Evolutionary conservation across 2,888 invertebrate species (phyloP).

Genomic region (Omphaloscelis lunosa): DNA sequence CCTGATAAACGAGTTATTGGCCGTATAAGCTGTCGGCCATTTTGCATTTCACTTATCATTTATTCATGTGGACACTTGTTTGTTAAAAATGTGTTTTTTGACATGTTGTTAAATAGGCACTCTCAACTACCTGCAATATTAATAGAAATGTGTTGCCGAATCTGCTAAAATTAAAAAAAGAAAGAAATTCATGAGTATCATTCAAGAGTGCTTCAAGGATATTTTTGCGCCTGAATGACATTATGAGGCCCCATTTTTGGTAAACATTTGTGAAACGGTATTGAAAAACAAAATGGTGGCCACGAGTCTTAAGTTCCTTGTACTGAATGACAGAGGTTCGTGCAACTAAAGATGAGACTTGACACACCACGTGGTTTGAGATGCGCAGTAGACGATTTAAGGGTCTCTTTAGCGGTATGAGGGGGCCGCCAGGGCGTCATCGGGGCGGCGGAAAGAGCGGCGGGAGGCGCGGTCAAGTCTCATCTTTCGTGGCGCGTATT

Average conservation of each 20-base stretch:
- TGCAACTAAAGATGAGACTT: too few relatives aligned
- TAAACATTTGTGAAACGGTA: neutral
- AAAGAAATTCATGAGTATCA: neutral
- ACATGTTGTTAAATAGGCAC: neutral
- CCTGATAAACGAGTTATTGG: conserved; percentile 29
- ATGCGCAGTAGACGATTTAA: too few relatives aligned
- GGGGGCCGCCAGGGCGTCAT: too few relatives aligned
- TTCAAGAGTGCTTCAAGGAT: neutral
- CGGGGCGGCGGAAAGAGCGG: too few relatives aligned
- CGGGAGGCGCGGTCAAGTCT: too few relatives aligned
- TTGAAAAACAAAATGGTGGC: too few relatives aligned
- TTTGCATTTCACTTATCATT: conserved; percentile 4
- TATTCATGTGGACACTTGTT: neutral
- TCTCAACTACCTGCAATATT: neutral
- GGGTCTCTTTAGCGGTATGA: too few relatives aligned
- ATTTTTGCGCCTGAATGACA: neutral
- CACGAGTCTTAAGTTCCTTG: too few relatives aligned
- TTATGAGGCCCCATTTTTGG: neutral
- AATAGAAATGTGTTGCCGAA: neutral
- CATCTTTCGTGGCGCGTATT: too few relatives aligned
- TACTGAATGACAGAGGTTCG: too few relatives aligned
- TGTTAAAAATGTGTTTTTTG: neutral
- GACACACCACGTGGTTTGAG: too few relatives aligned
- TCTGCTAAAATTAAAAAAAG: neutral
- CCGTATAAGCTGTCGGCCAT: conserved; percentile 8